Base-by-base conservation (phyloP, 2,797 vertebrate species). In the Morelia viridis region DNA sequence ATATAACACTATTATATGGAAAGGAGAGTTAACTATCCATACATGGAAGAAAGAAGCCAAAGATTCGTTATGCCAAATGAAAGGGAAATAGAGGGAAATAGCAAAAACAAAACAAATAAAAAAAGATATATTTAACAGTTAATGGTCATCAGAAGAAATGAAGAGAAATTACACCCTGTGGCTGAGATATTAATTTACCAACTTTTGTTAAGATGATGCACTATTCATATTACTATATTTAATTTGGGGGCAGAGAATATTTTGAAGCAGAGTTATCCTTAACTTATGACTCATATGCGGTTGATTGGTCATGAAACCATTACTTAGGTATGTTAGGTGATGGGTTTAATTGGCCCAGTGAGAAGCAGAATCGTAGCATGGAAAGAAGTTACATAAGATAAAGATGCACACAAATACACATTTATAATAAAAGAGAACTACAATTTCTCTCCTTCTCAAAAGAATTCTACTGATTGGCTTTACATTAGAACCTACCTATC, bases 21-120 rank as follows among this genome's bases (percentile, higher is more conserved):
- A 0, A 84, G 0, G 64, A 0, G n/a, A 4, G 46, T 53, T 64
- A 7, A 57, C 62, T 53, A 64, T 88, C 11, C 17, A 5, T 56
- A 93, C 93, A 28, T 0, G 84, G 91, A 19, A 24, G 22, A 85
- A 90, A 94, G 28, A 5, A 94, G 80, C 7, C 17, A 53, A 57
- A 93, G 90, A 65, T 0, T 84, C 41, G 15, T 62, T 41, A 85
- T 58, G 90, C 57, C 57, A 19, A 88, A 92, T 89, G 61, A 89
- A 91, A 31, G 0, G 26, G 31, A 61, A 91, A 92, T 46, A 12
- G 35, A 46, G 8, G n/a, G 76, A 88, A 92, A 60, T 87, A 76
- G 10, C 0, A 28, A 22, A n/a, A 11, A 0, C 35, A 8, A 90
- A 31, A 92, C n/a, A 88, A 1, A 0, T 5, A 61, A 85, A 93